Percentiles rank a stretch among this genome's conserved stretches.
phyloP scores from a whole-genome alignment of 2,888 invertebrate species.

The Apotomis capreana region DNA sequence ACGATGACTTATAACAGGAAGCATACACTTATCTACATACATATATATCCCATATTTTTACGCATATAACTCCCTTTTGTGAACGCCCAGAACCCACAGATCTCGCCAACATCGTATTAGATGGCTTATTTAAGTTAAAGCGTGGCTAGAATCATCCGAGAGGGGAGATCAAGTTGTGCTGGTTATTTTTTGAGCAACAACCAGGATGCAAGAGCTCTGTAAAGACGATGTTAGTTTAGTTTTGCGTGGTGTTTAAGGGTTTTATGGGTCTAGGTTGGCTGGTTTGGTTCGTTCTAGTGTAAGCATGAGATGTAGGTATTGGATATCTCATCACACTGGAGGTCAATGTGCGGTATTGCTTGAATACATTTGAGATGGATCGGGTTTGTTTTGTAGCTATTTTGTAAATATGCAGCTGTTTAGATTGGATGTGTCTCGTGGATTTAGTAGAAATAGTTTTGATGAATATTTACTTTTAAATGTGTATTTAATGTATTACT shows the following conservation, averaged over 20 bases:
- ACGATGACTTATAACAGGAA: conserved; percentile 75
- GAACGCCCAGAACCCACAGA: conserved; percentile 41
- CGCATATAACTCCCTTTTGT: conserved; percentile 42
- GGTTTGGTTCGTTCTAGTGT: conserved; percentile 53
- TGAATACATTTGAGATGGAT: conserved; percentile 53
- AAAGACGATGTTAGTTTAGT: conserved; percentile 40
- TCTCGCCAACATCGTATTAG: conserved; percentile 34
- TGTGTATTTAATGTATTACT: not conserved
- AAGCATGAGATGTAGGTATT: conserved; percentile 57
- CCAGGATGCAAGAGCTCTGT: conserved; percentile 52
- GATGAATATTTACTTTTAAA: not conserved
- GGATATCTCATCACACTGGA: conserved; percentile 55
- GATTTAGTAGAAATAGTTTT: not conserved
- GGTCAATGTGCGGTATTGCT: conserved; percentile 55
- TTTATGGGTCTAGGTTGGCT: conserved; percentile 49
- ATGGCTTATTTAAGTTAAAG: conserved; percentile 26
- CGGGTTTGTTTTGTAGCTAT: conserved; percentile 42
- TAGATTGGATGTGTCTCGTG: not conserved
- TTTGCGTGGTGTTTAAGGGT: conserved; percentile 45
- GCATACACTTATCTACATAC: conserved; percentile 54
- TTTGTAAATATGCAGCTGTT: conserved; percentile 7
- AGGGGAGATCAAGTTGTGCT: conserved; percentile 50
- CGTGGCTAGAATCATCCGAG: conserved; percentile 1
- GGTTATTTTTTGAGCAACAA: conserved; percentile 52
- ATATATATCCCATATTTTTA: conserved; percentile 38